Conservation (phyloP, 2,113 vertebrate genomes). For the Syrmaticus mikado region DNA sequence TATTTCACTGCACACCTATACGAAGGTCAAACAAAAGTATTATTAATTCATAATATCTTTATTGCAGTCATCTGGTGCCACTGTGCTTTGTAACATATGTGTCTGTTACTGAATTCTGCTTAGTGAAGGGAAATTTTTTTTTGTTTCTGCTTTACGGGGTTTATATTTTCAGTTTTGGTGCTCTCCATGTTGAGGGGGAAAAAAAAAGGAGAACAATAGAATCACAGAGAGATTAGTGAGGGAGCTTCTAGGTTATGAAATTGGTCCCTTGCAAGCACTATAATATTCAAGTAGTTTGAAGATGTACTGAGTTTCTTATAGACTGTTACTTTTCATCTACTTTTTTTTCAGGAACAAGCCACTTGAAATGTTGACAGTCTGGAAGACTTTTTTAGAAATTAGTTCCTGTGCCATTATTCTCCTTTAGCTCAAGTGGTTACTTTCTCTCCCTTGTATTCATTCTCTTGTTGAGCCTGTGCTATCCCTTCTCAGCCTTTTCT, state of each 20-base stretch:
- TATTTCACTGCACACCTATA: background rate
- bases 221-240: background rate
- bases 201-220: background rate
- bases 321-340: background rate
- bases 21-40: background rate
- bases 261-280: background rate
- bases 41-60: background rate
- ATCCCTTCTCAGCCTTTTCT: background rate
- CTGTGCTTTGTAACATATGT: background rate
- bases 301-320: background rate
- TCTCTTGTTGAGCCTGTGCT: background rate
- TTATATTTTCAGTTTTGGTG: background rate
- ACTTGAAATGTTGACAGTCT: background rate
- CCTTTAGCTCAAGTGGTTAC: background rate
- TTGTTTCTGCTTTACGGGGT: background rate
- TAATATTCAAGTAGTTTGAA: background rate
- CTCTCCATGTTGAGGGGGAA: background rate
- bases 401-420: background rate
- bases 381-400: constrained; percentile 17
- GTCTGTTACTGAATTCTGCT: background rate
- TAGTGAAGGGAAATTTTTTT: background rate
- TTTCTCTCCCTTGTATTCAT: background rate
- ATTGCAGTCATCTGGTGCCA: accelerated
- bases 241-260: background rate
- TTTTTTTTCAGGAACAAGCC: background rate